These are phyloP conservation scores for Rallus limicola DNA, from an alignment of 2,113 vertebrate genomes.

Conservation along the genomic window DNA sequence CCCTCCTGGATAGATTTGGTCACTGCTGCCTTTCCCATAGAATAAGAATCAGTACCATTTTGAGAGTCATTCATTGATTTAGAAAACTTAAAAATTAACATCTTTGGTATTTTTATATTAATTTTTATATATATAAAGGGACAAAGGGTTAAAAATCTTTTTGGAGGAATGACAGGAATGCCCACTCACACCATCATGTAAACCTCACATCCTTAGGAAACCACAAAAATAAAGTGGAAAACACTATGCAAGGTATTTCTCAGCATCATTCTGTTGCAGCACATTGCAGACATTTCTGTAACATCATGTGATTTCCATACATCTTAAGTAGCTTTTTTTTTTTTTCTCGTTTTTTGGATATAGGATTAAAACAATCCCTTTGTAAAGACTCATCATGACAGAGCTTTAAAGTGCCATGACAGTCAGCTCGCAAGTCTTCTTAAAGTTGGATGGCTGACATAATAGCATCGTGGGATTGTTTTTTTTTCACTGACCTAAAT, in stretches of 20 bases:
- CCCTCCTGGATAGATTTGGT: neutral
- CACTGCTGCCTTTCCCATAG: neutral
- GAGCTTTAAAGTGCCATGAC: neutral
- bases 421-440: neutral
- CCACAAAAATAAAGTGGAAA: neutral
- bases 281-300: neutral
- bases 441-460: slow-evolving; percentile 6
- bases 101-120: neutral
- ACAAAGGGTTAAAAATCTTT: neutral
- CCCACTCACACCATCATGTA: neutral
- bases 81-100: neutral
- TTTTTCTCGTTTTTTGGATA: neutral
- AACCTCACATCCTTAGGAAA: neutral
- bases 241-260: neutral
- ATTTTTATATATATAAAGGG: too few species aligned
- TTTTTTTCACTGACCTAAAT: slow-evolving; percentile 29
- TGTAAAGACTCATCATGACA: neutral
- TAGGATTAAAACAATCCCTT: slow-evolving; percentile 29
- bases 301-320: neutral
- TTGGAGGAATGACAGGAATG: neutral
- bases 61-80: neutral
- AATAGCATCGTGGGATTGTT: neutral
- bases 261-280: neutral
- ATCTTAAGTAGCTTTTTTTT: neutral
- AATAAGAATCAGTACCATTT: neutral